Percentiles rank a stretch among this genome's conserved stretches.
phyloP scores from a whole-genome alignment of 2,888 invertebrate genomes.

The Beris morrisii region DNA sequence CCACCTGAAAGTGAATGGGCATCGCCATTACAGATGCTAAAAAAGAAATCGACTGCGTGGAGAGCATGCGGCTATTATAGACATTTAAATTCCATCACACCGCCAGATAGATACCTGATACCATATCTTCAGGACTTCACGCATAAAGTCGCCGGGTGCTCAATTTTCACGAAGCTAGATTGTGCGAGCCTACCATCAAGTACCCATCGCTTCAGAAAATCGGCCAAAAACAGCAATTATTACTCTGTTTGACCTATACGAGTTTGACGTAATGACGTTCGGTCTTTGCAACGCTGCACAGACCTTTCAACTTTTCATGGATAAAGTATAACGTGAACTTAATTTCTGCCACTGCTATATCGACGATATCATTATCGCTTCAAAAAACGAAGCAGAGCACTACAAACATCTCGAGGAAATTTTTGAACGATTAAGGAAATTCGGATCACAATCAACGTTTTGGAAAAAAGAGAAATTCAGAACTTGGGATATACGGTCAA shows the following conservation, averaged over 20 bases:
- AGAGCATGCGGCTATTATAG: not conserved
- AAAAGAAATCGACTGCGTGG: not conserved
- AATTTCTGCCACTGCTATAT: not conserved
- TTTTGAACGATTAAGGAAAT: too few species aligned
- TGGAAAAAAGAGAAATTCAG: too few species aligned
- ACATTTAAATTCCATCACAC: not conserved
- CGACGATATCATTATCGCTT: too few species aligned
- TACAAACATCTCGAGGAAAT: too few species aligned
- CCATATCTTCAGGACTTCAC: not conserved
- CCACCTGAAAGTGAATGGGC: too few species aligned
- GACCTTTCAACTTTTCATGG: not conserved
- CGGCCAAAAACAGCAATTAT: not conserved
- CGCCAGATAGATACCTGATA: not conserved
- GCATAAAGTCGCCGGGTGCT: too few species aligned
- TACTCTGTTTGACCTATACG: not conserved
- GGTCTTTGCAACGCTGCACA: not conserved
- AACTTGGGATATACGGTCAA: too few species aligned
- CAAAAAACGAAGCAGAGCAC: too few species aligned
- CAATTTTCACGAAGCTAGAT: not conserved
- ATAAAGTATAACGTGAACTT: not conserved
- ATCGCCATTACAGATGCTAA: too few species aligned
- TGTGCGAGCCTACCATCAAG: not conserved
- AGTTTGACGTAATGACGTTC: constrained; percentile 1
- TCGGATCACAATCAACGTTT: too few species aligned
- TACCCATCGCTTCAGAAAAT: not conserved